Evolutionary conservation across 92 coral and sea anemone genomes (phyloP).

Genomic region (Zoanthus solanderi): DNA sequence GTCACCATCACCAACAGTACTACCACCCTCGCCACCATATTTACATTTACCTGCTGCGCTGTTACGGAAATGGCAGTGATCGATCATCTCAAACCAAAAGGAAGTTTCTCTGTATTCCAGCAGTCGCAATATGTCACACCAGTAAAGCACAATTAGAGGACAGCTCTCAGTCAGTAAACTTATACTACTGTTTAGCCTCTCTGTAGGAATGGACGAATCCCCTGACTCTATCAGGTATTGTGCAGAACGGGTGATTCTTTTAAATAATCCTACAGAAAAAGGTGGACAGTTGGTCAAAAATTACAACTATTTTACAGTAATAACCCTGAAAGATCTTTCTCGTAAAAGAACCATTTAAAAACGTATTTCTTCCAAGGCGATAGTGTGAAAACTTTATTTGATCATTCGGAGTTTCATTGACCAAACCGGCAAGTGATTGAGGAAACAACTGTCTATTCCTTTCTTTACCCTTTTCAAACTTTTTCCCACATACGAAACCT

Average conservation of each 20-base stretch:
- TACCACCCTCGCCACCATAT: neutral
- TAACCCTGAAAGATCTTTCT: too few species aligned
- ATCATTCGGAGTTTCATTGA: too few species aligned
- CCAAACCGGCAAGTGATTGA: too few species aligned
- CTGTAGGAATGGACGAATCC: conserved; percentile 34
- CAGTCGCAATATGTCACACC: conserved; percentile 73
- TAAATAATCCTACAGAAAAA: conserved; percentile 41
- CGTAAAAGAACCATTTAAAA: too few species aligned
- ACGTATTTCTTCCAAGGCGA: too few species aligned
- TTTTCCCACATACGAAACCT: too few species aligned
- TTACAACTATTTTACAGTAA: too few species aligned
- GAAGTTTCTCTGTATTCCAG: conserved; percentile 67
- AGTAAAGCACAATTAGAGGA: conserved; percentile 73
- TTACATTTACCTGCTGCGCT: conserved; percentile 42
- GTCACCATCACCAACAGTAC: neutral
- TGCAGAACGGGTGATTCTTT: conserved; percentile 57
- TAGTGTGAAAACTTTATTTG: too few species aligned
- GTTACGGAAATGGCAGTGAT: conserved; percentile 56
- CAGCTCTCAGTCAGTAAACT: conserved; percentile 71
- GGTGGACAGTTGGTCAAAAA: neutral
- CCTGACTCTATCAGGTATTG: conserved; percentile 32
- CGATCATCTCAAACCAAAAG: conserved; percentile 81
- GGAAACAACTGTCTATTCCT: too few species aligned
- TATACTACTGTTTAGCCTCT: conserved; percentile 54
- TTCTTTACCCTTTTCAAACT: too few species aligned